phyloP scores from a whole-genome alignment of 2,888 invertebrate species.

The Fragum whitleyi region DNA sequence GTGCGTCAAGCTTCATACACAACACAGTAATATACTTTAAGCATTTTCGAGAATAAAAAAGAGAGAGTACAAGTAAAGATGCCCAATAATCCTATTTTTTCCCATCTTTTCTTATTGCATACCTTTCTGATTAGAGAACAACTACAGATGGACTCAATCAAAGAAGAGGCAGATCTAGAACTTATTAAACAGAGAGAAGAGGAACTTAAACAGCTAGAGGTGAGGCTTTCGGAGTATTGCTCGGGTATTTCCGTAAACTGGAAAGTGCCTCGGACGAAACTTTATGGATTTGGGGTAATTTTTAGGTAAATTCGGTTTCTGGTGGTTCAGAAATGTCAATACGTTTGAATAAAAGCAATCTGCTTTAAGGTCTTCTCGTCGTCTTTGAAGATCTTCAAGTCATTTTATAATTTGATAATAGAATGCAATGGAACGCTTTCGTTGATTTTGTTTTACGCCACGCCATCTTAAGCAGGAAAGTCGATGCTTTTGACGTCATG shows the following conservation, averaged over 20 bases:
- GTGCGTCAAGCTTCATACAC: too few species aligned
- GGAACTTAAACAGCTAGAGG: conserved; percentile 21
- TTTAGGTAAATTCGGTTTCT: not conserved
- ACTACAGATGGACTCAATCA: conserved; percentile 9
- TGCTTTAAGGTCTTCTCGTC: not conserved
- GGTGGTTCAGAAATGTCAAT: not conserved
- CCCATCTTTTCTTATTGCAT: too few species aligned
- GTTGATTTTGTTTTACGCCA: too few species aligned
- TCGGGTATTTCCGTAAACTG: too few species aligned
- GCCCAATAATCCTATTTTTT: too few species aligned
- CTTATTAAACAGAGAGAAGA: conserved; percentile 8
- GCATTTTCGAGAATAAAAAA: too few species aligned
- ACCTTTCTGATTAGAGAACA: conserved; percentile 9
- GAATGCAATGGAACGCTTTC: too few species aligned
- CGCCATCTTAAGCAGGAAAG: not conserved
- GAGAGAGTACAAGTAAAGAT: too few species aligned
- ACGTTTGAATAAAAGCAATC: not conserved
- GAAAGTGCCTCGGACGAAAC: too few species aligned
- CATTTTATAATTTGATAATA: too few species aligned
- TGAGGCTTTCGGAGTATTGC: too few species aligned
- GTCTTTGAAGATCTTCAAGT: not conserved
- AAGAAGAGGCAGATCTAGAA: conserved; percentile 13
- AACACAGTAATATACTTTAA: too few species aligned
- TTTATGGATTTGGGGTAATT: not conserved
- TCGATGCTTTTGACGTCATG: not conserved